Evolutionary conservation across 2,113 vertebrate genomes (phyloP).

Genomic region (Tapirus terrestris): DNA sequence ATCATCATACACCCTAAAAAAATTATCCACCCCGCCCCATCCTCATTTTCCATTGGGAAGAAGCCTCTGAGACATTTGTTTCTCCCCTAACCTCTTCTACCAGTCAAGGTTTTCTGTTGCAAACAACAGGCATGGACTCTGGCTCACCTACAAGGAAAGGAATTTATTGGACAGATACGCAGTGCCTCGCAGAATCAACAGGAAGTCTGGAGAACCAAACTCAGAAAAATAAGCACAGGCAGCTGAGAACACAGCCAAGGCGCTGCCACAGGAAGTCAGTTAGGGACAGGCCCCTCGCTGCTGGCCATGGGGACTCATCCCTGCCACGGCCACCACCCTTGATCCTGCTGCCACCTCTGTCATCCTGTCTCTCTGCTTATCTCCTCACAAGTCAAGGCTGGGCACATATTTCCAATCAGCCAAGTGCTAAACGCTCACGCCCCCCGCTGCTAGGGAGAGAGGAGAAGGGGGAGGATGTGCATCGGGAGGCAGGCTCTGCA

Average conservation of each 20-base stretch:
- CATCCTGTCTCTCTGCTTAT: background rate
- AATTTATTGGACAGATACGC: background rate
- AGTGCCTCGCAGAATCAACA: background rate
- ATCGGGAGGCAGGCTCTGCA: no score
- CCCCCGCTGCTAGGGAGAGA: background rate
- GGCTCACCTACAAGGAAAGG: constrained; percentile 14
- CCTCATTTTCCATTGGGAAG: background rate
- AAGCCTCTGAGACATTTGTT: background rate
- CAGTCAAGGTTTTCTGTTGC: background rate
- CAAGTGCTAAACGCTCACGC: background rate
- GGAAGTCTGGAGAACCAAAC: background rate
- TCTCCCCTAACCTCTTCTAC: background rate
- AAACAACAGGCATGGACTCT: background rate
- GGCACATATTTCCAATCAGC: background rate
- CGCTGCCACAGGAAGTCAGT: background rate
- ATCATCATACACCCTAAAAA: background rate
- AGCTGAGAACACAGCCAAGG: background rate
- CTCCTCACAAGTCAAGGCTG: background rate
- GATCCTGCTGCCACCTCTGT: background rate
- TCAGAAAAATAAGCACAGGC: background rate
- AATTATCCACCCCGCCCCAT: background rate
- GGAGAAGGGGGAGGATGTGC: background rate
- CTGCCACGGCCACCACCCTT: fast-evolving
- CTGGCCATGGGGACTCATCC: background rate
- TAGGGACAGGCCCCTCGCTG: fast-evolving